Percentiles rank a stretch among this genome's conserved stretches.
These are phyloP conservation scores for Aphaenogaster rudis DNA, from an alignment of 1,140 invertebrate genomes.

Conservation along the genomic window DNA sequence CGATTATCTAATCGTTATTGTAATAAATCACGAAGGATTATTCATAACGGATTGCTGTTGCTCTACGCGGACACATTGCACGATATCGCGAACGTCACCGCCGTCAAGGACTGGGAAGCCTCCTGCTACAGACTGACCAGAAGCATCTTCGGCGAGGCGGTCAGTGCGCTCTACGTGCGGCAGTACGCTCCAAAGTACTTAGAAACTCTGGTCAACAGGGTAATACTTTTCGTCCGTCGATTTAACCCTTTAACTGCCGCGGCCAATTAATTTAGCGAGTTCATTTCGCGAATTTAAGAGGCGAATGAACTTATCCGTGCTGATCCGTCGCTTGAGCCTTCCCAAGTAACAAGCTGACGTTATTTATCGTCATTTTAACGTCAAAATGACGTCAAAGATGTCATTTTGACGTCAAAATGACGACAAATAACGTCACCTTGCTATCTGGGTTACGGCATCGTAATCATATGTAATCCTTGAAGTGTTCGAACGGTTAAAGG, in stretches of 20 bases:
- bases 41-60: slow-evolving; percentile 87
- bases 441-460: too few species aligned
- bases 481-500: background rate
- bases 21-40: slow-evolving; percentile 79
- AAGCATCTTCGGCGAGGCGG: slow-evolving; percentile 82
- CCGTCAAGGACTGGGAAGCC: slow-evolving; percentile 82
- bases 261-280: background rate
- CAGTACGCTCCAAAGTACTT: slow-evolving; percentile 85
- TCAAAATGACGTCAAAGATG: too few species aligned
- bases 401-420: too few species aligned
- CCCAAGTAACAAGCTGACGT: too few species aligned
- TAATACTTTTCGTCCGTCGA: slow-evolving; percentile 61
- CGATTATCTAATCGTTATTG: slow-evolving; percentile 3
- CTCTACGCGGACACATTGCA: slow-evolving; percentile 86
- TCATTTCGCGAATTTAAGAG: background rate
- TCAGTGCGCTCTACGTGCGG: slow-evolving; percentile 86
- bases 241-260: background rate
- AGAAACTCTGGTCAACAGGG: slow-evolving; percentile 83
- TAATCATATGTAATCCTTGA: background rate
- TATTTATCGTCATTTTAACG: too few species aligned
- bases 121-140: slow-evolving; percentile 86
- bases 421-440: too few species aligned
- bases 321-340: background rate
- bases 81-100: slow-evolving; percentile 85
- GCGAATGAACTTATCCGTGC: background rate